Base-by-base conservation (phyloP, 2,888 invertebrate species). In the Yponomeuta sedellus region DNA sequence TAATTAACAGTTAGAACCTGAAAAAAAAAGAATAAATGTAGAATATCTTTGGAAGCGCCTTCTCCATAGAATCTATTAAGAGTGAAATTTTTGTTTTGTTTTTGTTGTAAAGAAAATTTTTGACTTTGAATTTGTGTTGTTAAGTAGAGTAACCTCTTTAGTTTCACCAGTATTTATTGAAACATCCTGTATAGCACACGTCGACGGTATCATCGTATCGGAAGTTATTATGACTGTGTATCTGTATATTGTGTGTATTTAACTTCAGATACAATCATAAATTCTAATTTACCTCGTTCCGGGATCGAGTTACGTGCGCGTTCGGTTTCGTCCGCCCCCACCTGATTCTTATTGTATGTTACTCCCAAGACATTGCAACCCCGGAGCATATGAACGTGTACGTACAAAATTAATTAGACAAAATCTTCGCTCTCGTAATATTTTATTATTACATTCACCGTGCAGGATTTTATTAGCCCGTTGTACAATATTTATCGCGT, bases 261-360 rank as follows among this genome's bases (percentile, higher is more conserved):
- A 90, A 88, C 87, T 88, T 90, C 85, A 88, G 34, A 34, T 85
- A 88, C 88, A 90, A 88, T 90, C 89, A 90, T 91, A 91, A 90
- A 91, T 91, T 90, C 85, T 88, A 88, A 91, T 91, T 91, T 91
- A 83, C 81, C 83, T 76, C 80, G 83, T 81, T 81, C 81, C 79
- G 77, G 88, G 83, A 88, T 91, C 91, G 81, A 81, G 88, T 61
- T 61, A 78, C 79, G 80, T 83, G 76, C 83, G 76, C 16, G 85
- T 34, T 83, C 83, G 83, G 88, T 86, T 83, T 85, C 82, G 44
- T 10, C 64, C 82, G 78, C 81, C 19, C 57, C 57, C 56, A 20
- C 25, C 63, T 28, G 12, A 5, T 44, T 44, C 82, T 85, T 85
- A 85, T 87, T 89, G 89, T 89, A 77, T 83, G 85, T 82, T 82